Evolutionary conservation across 2,113 vertebrate species (phyloP), one percentile per base, ranked within the genome.

Genomic region (Varanus komodoensis): DNA sequence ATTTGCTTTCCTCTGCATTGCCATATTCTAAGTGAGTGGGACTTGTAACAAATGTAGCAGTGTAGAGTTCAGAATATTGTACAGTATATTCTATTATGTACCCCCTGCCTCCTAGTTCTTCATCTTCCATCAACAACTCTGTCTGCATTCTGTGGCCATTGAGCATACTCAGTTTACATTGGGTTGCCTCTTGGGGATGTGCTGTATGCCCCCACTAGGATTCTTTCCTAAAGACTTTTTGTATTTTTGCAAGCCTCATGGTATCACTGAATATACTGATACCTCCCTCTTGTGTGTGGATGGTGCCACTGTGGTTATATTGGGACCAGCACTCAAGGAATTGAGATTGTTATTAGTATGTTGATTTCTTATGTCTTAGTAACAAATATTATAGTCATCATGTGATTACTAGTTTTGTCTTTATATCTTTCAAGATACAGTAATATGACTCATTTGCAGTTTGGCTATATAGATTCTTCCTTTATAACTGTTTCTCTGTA

Each of bases 1-100:
- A 97, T 92, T 94, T 87, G 38, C 54, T 89, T 94, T 93, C 77
- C 84, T 50, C 50, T 44, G 32, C 61, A 21, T 89, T 89, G 68
- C 29, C 25, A 67, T 77, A 29, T 84, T 84, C 69, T 44, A 77
- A 61, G 19, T 77, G 44, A 84, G 17, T 29, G 25, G 38, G 44
- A 50, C 44, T 67, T 69, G 25, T 27, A 71, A 77, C 38, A 81
- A 50, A 12, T 34, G n/a, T 67, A 67, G 14, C 21, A 64, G 4
- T 34, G 73, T 75, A 32, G 54, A 74, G 48, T 21, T 29, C 48
- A 34, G 4, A 38, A 44, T 83, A 64, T 64, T 64, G 23, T 44
- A 12, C 68, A 69, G 44, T 69, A 69, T 69, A 19, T 14, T 77
- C 34, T 17, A 38, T 34, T 77, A 6, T 34, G 38, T 69, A 17